A percentile compares a stretch with the other conserved stretches of the same genome.
Conservation (phyloP, 2,888 invertebrate genomes). For the Malacosoma neustria region DNA sequence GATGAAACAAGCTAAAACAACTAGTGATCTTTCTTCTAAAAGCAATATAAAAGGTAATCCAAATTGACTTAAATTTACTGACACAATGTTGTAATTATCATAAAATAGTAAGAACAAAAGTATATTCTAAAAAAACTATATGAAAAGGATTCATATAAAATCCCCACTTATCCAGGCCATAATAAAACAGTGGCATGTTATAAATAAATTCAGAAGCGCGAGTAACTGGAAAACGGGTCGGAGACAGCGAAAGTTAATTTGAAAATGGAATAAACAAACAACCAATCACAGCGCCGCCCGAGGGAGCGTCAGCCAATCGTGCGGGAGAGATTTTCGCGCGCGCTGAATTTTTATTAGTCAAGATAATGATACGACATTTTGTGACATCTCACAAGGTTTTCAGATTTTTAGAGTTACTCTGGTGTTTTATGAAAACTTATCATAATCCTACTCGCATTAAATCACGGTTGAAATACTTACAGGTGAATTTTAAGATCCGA, state of each 20-base stretch:
- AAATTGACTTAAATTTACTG: too few species aligned
- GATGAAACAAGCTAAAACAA: too few species aligned
- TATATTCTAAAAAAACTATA: constrained; percentile 10
- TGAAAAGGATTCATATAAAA: constrained; percentile 7
- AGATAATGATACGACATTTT: constrained; percentile 72
- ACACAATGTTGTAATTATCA: too few species aligned
- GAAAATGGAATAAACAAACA: constrained; percentile 69
- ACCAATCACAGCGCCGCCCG: constrained; percentile 53
- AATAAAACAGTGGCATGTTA: constrained; percentile 43
- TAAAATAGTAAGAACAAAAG: background rate
- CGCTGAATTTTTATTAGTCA: constrained; percentile 73
- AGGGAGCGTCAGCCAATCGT: constrained; percentile 56
- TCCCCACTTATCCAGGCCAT: constrained; percentile 20
- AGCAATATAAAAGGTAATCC: too few species aligned
- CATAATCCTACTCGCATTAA: too few species aligned
- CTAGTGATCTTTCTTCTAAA: too few species aligned
- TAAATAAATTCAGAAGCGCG: constrained; percentile 16
- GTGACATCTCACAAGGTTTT: constrained; percentile 55
- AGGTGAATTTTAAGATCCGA: too few species aligned
- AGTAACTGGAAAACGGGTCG: constrained; percentile 18
- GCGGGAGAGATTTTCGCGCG: constrained; percentile 63
- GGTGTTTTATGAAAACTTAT: too few species aligned
- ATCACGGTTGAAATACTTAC: too few species aligned
- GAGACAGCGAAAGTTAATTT: constrained; percentile 71
- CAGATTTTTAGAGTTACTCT: constrained; percentile 21